Conservation (phyloP, 2,797 vertebrate genomes). For the Saguinus oedipus region DNA sequence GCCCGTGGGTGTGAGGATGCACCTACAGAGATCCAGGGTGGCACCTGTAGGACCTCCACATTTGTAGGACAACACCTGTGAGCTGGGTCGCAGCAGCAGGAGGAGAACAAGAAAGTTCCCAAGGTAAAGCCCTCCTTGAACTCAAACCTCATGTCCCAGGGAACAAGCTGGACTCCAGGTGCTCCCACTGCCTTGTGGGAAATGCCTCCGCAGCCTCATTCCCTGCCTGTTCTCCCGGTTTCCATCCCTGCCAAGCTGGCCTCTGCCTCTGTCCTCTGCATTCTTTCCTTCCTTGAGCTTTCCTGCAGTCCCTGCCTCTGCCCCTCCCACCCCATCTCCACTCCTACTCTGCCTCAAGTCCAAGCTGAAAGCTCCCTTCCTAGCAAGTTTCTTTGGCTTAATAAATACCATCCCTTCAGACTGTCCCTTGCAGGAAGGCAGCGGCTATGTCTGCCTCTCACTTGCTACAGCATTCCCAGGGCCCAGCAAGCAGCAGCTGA, state of each 20-base stretch:
- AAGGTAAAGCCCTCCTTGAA: background rate
- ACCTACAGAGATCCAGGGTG: background rate
- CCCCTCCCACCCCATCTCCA: background rate
- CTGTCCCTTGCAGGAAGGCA: background rate
- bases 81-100: background rate
- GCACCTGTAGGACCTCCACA: background rate
- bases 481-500: background rate
- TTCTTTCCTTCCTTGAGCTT: background rate
- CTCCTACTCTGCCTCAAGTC: background rate
- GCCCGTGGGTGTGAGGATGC: background rate
- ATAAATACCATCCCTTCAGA: background rate
- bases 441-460: background rate
- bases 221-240: too few species aligned
- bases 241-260: background rate
- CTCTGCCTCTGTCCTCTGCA: accelerated
- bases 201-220: too few species aligned
- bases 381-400: background rate
- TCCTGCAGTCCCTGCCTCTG: background rate
- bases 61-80: background rate
- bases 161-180: background rate
- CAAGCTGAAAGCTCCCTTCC: background rate
- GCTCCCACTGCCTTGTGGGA: background rate
- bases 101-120: background rate
- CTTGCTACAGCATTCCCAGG: background rate
- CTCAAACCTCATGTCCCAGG: background rate